Base-by-base conservation (phyloP, 1,140 invertebrate species). In the Hycleus phaleratus region DNA sequence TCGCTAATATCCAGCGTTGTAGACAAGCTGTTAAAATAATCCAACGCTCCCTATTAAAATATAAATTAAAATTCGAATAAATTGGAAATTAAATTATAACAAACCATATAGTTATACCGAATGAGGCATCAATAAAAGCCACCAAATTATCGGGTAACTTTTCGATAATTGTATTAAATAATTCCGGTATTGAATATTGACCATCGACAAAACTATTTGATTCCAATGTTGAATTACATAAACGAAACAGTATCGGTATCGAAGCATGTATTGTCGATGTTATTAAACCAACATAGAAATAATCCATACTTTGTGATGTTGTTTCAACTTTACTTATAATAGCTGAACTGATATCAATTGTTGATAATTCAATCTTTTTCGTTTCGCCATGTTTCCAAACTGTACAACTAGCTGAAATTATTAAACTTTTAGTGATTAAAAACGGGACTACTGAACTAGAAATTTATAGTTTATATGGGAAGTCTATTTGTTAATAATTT, bases 291-390 rank as follows among this genome's bases (percentile, higher is more conserved):
- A 82, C 78, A 68, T 87, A 88, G 74, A 93, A 85, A 71, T 92
- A 94, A 75, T 92, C 89, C 62, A 85, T 84, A 63, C 82, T 85
- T 64, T 91, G 87, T 18, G 85, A 84, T 73, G 88, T 85, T 11
- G 83, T 81, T 75, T 96, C 93, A 2, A 95, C 93, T 69, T 85
- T 85, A 68, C 81, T 84, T 58, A 97, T 95, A 63, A 97, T 95
- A 24, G 86, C 88, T 65, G 91, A 94, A 69, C 91, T 94, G 61
- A 97, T 95, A 73, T 97, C 94, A 42, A 97, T 75, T 1, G 94
- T 91, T 0, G 92, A 93, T 49, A 97, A 78, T 70, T 96, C 91
- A 0, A 90, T 91, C 74, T 96, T 95, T 68, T 95, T 90, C 25
- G 90, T 85, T 63, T 93, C 90, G 11, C 85, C 81, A 45, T 83